A percentile compares a stretch with the other conserved stretches of the same genome.
Evolutionary conservation across 2,888 invertebrate species (phyloP).

Genomic region (Willowsia nigromaculata): DNA sequence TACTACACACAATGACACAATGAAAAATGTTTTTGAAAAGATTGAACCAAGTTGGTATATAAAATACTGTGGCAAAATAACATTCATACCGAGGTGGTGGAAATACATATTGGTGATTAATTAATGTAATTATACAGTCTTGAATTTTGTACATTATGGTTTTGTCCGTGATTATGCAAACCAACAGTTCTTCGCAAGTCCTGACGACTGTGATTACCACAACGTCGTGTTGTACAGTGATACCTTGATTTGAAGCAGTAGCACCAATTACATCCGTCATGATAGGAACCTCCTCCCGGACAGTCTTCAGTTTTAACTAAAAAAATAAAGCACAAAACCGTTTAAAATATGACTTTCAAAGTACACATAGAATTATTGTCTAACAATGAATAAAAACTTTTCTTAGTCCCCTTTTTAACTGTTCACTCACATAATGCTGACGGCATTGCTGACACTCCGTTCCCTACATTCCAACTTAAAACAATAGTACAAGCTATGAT

Average conservation of each 20-base stretch:
- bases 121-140: constrained; percentile 56
- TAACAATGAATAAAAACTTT: too few relatives aligned
- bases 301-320: constrained; percentile 58
- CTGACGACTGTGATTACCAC: constrained; percentile 44
- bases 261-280: constrained; percentile 70
- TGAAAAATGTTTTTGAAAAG: background rate
- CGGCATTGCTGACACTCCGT: constrained; percentile 34
- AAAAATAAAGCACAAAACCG: too few relatives aligned
- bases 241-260: constrained; percentile 69
- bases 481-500: constrained; percentile 47
- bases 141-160: constrained; percentile 40
- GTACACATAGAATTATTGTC: too few relatives aligned
- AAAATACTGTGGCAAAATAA: constrained; percentile 32
- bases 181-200: constrained; percentile 9
- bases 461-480: constrained; percentile 9
- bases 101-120: background rate
- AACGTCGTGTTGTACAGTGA: constrained; percentile 61
- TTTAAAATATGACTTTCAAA: too few relatives aligned
- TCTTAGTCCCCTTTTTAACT: too few relatives aligned
- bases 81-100: background rate
- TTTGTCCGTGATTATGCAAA: constrained; percentile 24
- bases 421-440: constrained; percentile 45
- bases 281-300: constrained; percentile 52
- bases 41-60: background rate
- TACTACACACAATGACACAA: background rate